These are phyloP conservation scores for Rhynchopsitta pachyrhyncha DNA, from an alignment of 2,113 vertebrate species.

Conservation along the genomic window DNA sequence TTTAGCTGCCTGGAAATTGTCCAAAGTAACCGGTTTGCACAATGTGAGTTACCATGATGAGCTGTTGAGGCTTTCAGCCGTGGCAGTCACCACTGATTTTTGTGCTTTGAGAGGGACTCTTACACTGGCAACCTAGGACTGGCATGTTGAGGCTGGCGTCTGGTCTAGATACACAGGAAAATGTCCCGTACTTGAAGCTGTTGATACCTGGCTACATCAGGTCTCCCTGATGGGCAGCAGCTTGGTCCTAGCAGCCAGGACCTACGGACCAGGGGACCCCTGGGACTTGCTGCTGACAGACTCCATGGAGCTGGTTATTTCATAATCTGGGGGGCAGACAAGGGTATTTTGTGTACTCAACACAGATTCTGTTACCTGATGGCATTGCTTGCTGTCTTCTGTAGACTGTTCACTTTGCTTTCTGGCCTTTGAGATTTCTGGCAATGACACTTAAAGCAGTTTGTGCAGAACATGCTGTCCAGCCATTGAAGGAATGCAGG, in stretches of 20 bases:
- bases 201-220: background rate
- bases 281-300: accelerated
- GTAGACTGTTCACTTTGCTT: accelerated
- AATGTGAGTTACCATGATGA: background rate
- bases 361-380: background rate
- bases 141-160: background rate
- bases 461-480: background rate
- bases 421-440: background rate
- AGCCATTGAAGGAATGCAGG: background rate
- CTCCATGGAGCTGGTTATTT: background rate
- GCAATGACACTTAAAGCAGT: background rate
- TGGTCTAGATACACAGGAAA: background rate
- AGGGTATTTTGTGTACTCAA: background rate
- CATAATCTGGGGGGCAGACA: background rate
- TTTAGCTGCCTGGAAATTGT: background rate
- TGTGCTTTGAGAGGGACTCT: background rate
- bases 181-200: background rate
- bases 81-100: background rate
- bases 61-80: background rate
- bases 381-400: background rate
- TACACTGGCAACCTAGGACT: background rate
- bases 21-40: accelerated
- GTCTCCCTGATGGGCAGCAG: background rate
- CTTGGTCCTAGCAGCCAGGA: background rate
- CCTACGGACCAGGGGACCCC: background rate